Conservation (phyloP, 92 coral and sea anemone genomes). For the Umimayanthus chanpuru region DNA sequence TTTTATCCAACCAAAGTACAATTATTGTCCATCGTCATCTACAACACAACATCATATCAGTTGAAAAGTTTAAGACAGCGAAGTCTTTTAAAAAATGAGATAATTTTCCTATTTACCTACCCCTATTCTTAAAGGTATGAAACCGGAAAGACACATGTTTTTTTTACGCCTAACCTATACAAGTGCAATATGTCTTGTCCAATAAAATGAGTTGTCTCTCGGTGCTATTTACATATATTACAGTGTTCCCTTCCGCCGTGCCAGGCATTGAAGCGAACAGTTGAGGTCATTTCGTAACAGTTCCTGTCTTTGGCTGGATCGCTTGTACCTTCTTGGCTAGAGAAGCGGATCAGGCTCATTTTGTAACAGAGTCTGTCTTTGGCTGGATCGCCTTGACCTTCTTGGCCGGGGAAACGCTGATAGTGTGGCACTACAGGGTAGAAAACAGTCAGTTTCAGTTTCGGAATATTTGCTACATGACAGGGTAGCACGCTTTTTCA, state of each 20-base stretch:
- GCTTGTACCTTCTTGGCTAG: neutral
- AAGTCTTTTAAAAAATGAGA: too few species aligned
- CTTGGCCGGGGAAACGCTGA: conserved; percentile 29
- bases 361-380: neutral
- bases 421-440: conserved; percentile 16
- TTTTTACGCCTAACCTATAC: too few species aligned
- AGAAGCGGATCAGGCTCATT: too few species aligned
- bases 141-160: too few species aligned
- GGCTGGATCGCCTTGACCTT: conserved; percentile 6
- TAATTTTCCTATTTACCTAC: too few species aligned
- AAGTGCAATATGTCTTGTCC: neutral
- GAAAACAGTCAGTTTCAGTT: neutral
- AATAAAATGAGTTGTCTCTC: neutral
- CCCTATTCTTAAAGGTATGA: too few species aligned
- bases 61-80: too few species aligned
- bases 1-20: too few species aligned
- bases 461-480: too few species aligned
- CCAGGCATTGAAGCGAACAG: neutral
- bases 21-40: too few species aligned
- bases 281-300: neutral
- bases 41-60: too few species aligned
- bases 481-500: too few species aligned
- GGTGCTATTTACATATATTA: neutral
- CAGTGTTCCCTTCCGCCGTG: neutral
- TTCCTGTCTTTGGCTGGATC: conserved; percentile 8